Percentiles rank a stretch among this genome's conserved stretches.
Conservation (phyloP, 2,888 invertebrate genomes). For the Amphipoea lucens region DNA sequence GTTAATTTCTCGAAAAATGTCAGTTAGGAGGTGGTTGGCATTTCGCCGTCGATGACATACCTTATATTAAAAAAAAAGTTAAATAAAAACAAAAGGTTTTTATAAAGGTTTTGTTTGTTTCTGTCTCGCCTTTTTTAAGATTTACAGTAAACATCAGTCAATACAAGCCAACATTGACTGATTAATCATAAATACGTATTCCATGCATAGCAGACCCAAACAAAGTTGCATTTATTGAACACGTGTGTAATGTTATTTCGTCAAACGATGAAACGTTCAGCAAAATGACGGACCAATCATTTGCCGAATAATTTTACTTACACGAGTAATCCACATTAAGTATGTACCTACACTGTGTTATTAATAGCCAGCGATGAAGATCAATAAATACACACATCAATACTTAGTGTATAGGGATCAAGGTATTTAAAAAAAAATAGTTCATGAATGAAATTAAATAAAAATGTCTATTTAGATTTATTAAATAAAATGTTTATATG, state of each 20-base stretch:
- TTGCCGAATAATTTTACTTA: conserved; percentile 10
- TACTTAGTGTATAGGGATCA: background rate
- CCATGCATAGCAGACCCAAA: conserved; percentile 7
- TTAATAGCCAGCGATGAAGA: background rate
- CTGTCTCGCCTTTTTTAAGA: background rate
- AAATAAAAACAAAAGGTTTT: no score
- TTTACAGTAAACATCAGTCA: background rate
- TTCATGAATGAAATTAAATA: background rate
- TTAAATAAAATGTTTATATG: background rate
- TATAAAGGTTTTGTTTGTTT: background rate
- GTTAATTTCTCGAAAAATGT: no score
- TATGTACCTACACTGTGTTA: background rate
- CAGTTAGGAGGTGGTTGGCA: no score
- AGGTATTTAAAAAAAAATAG: no score
- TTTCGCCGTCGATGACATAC: no score
- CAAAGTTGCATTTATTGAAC: conserved; percentile 31
- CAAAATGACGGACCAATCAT: conserved; percentile 12
- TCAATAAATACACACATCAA: background rate
- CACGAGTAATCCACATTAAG: background rate
- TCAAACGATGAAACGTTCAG: conserved; percentile 35
- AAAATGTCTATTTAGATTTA: background rate
- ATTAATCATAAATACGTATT: conserved; percentile 6
- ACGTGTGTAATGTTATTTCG: conserved; percentile 12
- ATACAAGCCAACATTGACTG: background rate
- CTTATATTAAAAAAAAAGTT: background rate